Evolutionary conservation across 1,140 invertebrate species (phyloP).

Genomic region (Dinoponera quadriceps): DNA sequence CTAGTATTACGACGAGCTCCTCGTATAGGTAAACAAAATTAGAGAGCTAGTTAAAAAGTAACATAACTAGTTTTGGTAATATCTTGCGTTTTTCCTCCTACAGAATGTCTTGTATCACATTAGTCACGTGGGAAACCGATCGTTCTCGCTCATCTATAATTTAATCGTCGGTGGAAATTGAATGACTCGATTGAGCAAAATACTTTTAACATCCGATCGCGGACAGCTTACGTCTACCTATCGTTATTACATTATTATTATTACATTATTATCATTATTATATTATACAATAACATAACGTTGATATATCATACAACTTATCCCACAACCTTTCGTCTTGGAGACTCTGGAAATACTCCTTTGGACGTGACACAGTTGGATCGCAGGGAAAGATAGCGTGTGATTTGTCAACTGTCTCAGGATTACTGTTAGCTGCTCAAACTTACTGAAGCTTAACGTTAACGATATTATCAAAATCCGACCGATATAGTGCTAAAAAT

Average conservation of each 20-base stretch:
- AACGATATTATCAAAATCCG: slow-evolving; percentile 29
- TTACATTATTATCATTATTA: too few relatives aligned
- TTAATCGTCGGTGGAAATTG: slow-evolving; percentile 20
- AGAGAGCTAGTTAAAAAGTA: slow-evolving; percentile 35
- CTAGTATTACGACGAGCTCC: not conserved
- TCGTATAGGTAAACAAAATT: slow-evolving; percentile 15
- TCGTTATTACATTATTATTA: too few relatives aligned
- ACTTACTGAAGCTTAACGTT: slow-evolving; percentile 25
- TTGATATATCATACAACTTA: too few relatives aligned
- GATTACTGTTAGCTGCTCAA: slow-evolving; percentile 5
- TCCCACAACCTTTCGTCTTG: too few relatives aligned
- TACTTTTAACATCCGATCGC: not conserved
- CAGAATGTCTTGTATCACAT: slow-evolving; percentile 49
- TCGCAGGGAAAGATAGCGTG: slow-evolving; percentile 4
- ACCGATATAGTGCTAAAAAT: slow-evolving; percentile 37
- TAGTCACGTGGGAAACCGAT: slow-evolving; percentile 24
- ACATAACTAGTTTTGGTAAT: slow-evolving; percentile 9
- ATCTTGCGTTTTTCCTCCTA: slow-evolving; percentile 8
- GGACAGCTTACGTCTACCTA: too few relatives aligned
- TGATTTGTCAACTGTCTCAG: slow-evolving; percentile 11
- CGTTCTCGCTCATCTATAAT: not conserved
- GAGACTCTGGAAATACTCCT: not conserved
- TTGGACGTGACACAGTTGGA: slow-evolving; percentile 36
- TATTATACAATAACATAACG: too few relatives aligned
- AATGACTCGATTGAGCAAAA: slow-evolving; percentile 35